phyloP scores from a whole-genome alignment of 1,140 invertebrate species.

The Drosophila pandora region DNA sequence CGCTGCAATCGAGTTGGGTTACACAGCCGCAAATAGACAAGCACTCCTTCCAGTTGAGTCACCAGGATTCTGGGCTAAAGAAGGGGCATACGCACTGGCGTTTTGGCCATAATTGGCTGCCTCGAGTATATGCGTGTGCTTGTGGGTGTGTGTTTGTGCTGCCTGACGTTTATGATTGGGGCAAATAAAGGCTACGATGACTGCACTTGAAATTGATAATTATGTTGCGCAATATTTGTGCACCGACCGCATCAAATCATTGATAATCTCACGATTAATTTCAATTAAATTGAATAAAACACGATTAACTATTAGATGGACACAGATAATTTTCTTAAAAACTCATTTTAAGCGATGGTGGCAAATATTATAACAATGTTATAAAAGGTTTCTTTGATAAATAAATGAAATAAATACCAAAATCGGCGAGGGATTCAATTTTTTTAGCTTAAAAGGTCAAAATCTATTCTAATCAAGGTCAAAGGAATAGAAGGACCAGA shows the following conservation, averaged over 20 bases:
- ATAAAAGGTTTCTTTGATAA: too few species aligned
- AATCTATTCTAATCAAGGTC: too few species aligned
- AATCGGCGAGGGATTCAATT: too few species aligned
- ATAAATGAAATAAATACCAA: too few species aligned
- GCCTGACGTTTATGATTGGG: conserved; percentile 68
- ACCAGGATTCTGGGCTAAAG: conserved; percentile 35
- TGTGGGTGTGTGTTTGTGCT: conserved; percentile 14
- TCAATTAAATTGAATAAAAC: conserved; percentile 4
- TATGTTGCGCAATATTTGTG: conserved; percentile 65
- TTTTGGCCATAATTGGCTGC: conserved; percentile 16
- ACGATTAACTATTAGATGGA: too few species aligned
- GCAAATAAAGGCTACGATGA: conserved; percentile 71
- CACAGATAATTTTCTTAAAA: too few species aligned
- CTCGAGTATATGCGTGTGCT: neutral
- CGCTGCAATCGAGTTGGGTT: conserved; percentile 70
- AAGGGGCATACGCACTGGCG: neutral
- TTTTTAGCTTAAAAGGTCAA: too few species aligned
- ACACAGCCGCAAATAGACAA: conserved; percentile 72
- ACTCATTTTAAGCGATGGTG: too few species aligned
- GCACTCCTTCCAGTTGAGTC: conserved; percentile 58
- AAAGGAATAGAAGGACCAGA: too few species aligned
- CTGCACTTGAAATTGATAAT: conserved; percentile 79
- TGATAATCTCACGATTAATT: conserved; percentile 4
- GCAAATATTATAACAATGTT: too few species aligned
- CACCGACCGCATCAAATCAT: conserved; percentile 15